These are phyloP conservation scores for Scaptomyza caliginosa DNA, from an alignment of 2,888 invertebrate genomes.

Conservation along the genomic window DNA sequence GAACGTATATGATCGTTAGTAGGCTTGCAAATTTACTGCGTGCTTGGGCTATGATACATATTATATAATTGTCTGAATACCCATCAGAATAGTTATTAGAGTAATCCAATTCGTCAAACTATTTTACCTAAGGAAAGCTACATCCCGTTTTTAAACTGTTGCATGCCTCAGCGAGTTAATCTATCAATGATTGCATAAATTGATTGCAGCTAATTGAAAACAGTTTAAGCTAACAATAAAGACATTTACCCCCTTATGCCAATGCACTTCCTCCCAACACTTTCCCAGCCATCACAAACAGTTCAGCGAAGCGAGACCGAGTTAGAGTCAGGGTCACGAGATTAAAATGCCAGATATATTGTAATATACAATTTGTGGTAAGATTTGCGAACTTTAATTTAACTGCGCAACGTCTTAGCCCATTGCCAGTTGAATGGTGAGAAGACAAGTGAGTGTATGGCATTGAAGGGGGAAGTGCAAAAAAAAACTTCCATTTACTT, in stretches of 20 bases:
- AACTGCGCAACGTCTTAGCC: conserved; percentile 21
- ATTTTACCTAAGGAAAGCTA: conserved; percentile 27
- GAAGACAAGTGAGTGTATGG: no score
- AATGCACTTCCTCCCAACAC: neutral
- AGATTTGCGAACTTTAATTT: conserved; percentile 24
- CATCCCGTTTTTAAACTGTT: conserved; percentile 30
- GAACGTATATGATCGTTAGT: no score
- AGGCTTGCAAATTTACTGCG: no score
- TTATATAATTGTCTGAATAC: no score
- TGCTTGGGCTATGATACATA: no score
- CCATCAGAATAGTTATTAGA: no score
- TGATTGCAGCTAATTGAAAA: conserved; percentile 67
- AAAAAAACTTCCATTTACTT: no score
- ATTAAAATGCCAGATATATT: conserved; percentile 33
- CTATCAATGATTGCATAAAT: conserved; percentile 58
- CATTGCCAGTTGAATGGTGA: neutral
- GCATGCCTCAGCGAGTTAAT: conserved; percentile 57
- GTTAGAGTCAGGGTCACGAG: conserved; percentile 39
- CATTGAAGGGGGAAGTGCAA: neutral
- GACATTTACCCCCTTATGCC: conserved; percentile 23
- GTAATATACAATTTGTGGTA: conserved; percentile 10
- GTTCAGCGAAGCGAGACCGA: conserved; percentile 43
- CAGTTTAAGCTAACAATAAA: conserved; percentile 60
- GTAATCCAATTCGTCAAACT: no score
- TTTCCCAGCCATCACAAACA: neutral